Conservation (phyloP, 2,888 invertebrate genomes). For the Andrena fulva region DNA sequence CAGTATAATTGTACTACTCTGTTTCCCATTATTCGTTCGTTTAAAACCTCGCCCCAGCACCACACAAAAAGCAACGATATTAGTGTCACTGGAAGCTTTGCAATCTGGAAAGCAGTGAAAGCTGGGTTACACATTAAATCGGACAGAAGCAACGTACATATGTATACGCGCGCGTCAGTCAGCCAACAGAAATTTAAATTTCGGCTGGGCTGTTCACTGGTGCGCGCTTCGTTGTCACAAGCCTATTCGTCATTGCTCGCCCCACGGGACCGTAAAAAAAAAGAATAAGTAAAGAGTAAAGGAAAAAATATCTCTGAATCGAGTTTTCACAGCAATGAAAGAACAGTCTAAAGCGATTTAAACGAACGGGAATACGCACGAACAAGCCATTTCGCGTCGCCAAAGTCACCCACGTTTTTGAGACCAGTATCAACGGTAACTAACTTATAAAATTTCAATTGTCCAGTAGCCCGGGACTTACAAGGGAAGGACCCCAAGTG, state of each 20-base stretch:
- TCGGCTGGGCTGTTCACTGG: slow-evolving; percentile 36
- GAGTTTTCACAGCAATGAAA: slow-evolving; percentile 12
- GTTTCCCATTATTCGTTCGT: slow-evolving; percentile 7
- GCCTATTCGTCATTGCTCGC: slow-evolving; percentile 30
- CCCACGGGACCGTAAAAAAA: background rate
- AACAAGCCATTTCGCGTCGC: background rate
- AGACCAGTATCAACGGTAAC: background rate
- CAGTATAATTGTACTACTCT: no score
- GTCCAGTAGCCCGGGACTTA: background rate
- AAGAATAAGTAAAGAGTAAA: background rate
- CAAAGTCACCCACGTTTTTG: background rate
- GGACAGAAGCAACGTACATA: background rate
- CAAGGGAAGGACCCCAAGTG: no score
- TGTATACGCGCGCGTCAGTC: slow-evolving; percentile 9
- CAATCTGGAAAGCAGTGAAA: slow-evolving; percentile 12
- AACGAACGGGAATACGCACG: background rate
- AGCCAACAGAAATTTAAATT: slow-evolving; percentile 52
- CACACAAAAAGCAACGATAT: slow-evolving; percentile 22
- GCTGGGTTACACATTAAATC: slow-evolving; percentile 38
- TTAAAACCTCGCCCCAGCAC: background rate
- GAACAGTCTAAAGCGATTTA: background rate
- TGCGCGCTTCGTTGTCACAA: slow-evolving; percentile 44
- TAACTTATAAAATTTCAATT: background rate
- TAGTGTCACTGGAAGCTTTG: slow-evolving; percentile 15
- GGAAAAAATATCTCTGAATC: slow-evolving; percentile 8